A percentile compares a stretch with the other conserved stretches of the same genome.
These are phyloP conservation scores for Phanerotoma sp. DNA, from an alignment of 2,888 invertebrate species.

Conservation along the genomic window DNA sequence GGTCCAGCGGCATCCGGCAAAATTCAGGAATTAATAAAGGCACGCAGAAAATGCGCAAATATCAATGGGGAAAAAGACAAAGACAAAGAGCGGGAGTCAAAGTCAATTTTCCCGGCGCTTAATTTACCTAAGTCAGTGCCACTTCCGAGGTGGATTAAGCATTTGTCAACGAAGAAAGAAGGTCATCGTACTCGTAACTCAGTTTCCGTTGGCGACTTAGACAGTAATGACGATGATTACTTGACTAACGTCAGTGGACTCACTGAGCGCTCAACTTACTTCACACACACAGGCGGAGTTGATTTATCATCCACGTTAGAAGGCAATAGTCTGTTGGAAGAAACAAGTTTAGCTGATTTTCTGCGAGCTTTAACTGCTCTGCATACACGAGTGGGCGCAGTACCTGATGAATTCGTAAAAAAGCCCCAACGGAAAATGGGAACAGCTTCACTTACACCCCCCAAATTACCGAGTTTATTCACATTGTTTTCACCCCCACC, in stretches of 20 bases:
- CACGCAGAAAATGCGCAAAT: conserved; percentile 34
- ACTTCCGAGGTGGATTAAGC: conserved; percentile 46
- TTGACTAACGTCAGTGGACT: conserved; percentile 15
- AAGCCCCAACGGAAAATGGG: conserved; percentile 61
- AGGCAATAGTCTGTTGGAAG: conserved; percentile 70
- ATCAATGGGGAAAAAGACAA: conserved; percentile 22
- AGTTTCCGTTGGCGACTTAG: conserved; percentile 39
- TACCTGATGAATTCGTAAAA: conserved; percentile 46
- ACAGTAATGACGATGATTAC: conserved; percentile 23
- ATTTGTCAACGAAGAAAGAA: conserved; percentile 38
- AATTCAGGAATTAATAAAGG: conserved; percentile 59
- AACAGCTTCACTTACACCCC: conserved; percentile 60
- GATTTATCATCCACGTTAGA: conserved; percentile 46
- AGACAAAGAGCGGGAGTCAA: conserved; percentile 35
- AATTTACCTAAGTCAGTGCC: conserved; percentile 45
- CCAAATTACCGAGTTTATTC: conserved; percentile 58
- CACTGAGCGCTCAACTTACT: conserved; percentile 45
- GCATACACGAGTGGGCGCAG: conserved; percentile 59
- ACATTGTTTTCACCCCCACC: conserved; percentile 57
- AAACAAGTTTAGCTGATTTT: conserved; percentile 81
- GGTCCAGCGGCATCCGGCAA: conserved; percentile 66
- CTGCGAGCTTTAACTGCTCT: conserved; percentile 76
- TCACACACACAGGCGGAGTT: conserved; percentile 46
- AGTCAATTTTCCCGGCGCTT: conserved; percentile 46
- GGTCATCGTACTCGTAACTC: conserved; percentile 27